phyloP scores from a whole-genome alignment of 2,113 vertebrate genomes.

The Sebastes fasciatus region DNA sequence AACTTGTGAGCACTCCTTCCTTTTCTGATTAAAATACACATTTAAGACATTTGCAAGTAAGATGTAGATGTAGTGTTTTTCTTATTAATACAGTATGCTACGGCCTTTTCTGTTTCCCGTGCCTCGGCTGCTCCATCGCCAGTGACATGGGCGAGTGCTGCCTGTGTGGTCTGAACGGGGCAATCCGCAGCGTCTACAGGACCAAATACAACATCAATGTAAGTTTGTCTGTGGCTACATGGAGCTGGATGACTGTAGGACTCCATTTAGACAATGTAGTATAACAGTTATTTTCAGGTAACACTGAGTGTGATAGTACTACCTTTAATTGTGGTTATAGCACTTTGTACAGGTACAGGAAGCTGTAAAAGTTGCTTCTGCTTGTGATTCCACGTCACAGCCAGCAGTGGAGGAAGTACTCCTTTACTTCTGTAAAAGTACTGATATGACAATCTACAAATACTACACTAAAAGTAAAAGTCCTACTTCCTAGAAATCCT shows the following conservation, averaged over 20 bases:
- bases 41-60: not conserved
- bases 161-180: constrained; percentile 77
- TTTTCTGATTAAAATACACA: not conserved
- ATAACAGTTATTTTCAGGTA: not conserved
- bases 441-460: not conserved
- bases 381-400: not conserved
- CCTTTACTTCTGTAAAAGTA: not conserved
- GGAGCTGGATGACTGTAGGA: not conserved
- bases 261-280: not conserved
- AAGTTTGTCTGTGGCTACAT: constrained; percentile 10
- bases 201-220: constrained; percentile 89
- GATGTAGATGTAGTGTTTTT: not conserved
- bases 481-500: not conserved
- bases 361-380: not conserved
- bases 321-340: not conserved
- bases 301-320: not conserved
- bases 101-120: constrained; percentile 75
- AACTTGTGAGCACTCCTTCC: constrained; percentile 74
- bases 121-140: constrained; percentile 84
- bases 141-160: constrained; percentile 87
- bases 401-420: not conserved
- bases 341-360: not conserved
- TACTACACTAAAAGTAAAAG: not conserved
- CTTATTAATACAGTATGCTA: constrained; percentile 78
- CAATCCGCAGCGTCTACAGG: constrained; percentile 88